phyloP scores from a whole-genome alignment of 23 tunicate species.

The Styela plicata region DNA sequence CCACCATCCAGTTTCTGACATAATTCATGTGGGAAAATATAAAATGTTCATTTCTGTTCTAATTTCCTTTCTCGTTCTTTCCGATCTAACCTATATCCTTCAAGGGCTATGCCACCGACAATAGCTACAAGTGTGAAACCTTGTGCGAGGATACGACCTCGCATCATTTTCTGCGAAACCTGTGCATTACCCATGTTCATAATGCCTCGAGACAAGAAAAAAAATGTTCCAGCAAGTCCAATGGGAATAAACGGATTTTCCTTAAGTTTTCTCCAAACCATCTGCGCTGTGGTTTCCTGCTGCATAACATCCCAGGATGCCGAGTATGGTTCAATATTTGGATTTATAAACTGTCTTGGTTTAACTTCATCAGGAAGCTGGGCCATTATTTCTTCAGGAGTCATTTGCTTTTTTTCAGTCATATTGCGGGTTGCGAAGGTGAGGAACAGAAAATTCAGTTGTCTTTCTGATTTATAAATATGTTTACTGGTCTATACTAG shows the following conservation, averaged over 20 bases:
- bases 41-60: too few species aligned
- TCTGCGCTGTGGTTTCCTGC: slow-evolving; percentile 23
- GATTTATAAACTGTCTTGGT: slow-evolving; percentile 37
- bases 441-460: too few species aligned
- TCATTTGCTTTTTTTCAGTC: slow-evolving; percentile 28
- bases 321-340: slow-evolving; percentile 45
- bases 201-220: slow-evolving; percentile 54
- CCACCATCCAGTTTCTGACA: too few species aligned
- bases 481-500: too few species aligned
- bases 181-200: slow-evolving; percentile 53
- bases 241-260: slow-evolving; percentile 76
- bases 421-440: background rate
- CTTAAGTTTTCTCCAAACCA: slow-evolving; percentile 21
- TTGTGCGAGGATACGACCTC: slow-evolving; percentile 78
- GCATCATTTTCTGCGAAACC: slow-evolving; percentile 78
- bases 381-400: slow-evolving; percentile 61
- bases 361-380: slow-evolving; percentile 77
- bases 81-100: background rate
- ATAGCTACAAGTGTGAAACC: slow-evolving; percentile 67
- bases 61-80: background rate
- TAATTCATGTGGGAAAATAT: too few species aligned
- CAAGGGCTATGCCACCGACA: slow-evolving; percentile 39
- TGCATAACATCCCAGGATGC: slow-evolving; percentile 8
- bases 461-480: too few species aligned
- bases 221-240: slow-evolving; percentile 64